Evolutionary conservation across 2,113 vertebrate species (phyloP).

Genomic region (Hippocampus barbouri): DNA sequence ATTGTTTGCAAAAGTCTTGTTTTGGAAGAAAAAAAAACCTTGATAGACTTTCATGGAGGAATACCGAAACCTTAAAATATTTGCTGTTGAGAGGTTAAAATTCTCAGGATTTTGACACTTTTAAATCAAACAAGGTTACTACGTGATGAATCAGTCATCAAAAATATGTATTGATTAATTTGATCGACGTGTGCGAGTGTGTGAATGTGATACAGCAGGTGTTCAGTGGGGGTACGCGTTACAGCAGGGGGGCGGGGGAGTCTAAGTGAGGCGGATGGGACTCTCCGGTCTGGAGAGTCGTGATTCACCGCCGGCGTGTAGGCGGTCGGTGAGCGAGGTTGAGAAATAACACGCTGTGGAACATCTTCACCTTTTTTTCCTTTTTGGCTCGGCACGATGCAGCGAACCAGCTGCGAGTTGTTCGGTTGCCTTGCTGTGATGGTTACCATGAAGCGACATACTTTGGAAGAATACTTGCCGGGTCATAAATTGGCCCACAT

Average conservation of each 20-base stretch:
- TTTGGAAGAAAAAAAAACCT: too few species aligned
- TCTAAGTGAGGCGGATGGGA: background rate
- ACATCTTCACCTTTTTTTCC: slow-evolving; percentile 43
- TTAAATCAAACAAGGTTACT: too few species aligned
- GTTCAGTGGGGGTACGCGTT: background rate
- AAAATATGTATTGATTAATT: too few species aligned
- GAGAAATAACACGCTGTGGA: slow-evolving; percentile 56
- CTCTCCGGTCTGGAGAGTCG: background rate
- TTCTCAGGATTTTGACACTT: too few species aligned
- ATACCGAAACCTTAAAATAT: too few species aligned
- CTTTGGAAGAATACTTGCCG: background rate
- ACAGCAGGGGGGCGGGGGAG: background rate
- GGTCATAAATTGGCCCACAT: background rate
- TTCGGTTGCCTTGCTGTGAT: slow-evolving; percentile 26
- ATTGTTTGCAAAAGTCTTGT: too few species aligned
- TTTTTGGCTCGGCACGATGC: slow-evolving; percentile 58
- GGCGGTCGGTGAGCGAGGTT: slow-evolving; percentile 60
- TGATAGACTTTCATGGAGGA: too few species aligned
- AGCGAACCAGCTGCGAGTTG: slow-evolving; percentile 60
- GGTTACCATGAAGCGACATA: background rate
- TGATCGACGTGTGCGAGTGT: background rate
- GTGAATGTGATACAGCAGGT: background rate
- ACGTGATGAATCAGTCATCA: too few species aligned
- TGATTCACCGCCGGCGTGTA: slow-evolving; percentile 62
- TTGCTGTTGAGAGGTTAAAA: too few species aligned